A percentile compares a stretch with the other conserved stretches of the same genome.
These are phyloP conservation scores for Steinernema khuongi DNA, from an alignment of 1,140 invertebrate species.

Conservation along the genomic window DNA sequence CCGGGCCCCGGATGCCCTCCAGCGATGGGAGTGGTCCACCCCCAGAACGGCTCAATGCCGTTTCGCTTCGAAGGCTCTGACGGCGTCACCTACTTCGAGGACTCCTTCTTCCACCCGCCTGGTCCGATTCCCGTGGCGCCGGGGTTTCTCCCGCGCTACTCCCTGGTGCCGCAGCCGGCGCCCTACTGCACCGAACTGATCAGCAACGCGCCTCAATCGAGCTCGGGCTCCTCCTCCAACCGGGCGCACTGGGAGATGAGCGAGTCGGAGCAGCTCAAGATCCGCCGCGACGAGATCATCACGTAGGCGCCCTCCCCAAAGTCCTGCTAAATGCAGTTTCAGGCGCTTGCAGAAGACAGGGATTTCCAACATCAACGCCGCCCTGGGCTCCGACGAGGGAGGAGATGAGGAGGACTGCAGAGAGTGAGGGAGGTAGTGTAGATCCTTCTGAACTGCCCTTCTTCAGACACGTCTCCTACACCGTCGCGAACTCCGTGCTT, in stretches of 20 bases:
- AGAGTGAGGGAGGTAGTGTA: not conserved
- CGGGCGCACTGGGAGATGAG: not conserved
- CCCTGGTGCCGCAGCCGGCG: not conserved
- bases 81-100: not conserved
- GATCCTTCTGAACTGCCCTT: not conserved
- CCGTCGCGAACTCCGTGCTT: conserved; percentile 51
- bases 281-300: conserved; percentile 26
- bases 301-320: conserved; percentile 5
- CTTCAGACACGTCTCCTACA: conserved; percentile 56
- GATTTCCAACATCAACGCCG: conserved; percentile 19
- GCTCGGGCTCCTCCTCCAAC: not conserved
- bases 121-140: not conserved
- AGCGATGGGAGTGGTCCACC: not conserved
- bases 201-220: not conserved
- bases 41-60: not conserved
- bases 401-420: conserved; percentile 26
- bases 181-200: not conserved
- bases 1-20: not conserved
- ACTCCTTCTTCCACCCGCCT: not conserved
- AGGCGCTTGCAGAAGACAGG: not conserved
- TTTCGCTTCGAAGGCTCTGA: not conserved
- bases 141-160: not conserved
- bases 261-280: conserved; percentile 22
- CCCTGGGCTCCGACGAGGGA: conserved; percentile 11
- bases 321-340: not conserved